Evolutionary conservation across 2,797 vertebrate species (phyloP), one percentile per base, ranked within the genome.

Genomic region (Tadarida brasiliensis): DNA sequence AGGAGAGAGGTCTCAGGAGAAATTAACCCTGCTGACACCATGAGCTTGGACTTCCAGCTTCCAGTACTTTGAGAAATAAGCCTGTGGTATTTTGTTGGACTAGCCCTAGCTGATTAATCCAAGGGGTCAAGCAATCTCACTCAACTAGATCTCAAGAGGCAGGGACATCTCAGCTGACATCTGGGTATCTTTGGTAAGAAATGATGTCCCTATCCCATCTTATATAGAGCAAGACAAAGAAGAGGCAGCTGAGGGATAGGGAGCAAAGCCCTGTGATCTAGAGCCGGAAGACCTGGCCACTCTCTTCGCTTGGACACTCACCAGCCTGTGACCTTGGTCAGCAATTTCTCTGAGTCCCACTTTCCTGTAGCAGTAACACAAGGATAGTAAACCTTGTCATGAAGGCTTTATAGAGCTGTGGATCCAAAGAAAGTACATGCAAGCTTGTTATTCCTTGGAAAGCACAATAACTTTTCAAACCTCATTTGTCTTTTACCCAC

Each of bases 351-450:
- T 59, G 68, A 61, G 24, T 14, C 4, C 61, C 44, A 47, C 2
- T 68, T 84, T 83, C 14, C 35, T 89, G 51, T 24, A 22, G 78
- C 35, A 81, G 51, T 5, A 51, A 16, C 15, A 68, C 0, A 12
- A 74, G n/a, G 11, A 12, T 11, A 76, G 70, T 70, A 87, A 83
- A 61, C n/a, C 39, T 59, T 51, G 44, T 39, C n/a, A 16, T 5
- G 28, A 71, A 30, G 51, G 39, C 90, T 81, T 77, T 87, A 68
- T 44, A 26, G 91, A 94, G 63, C 87, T 71, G 73, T 71, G 73
- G 78, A 56, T 44, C 39, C 28, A 24, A 28, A 63, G 47, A 28
- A 49, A 95, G 28, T 26, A 24, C 47, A 39, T 2, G 9, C 74
- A 65, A 67, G 19, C n/a, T 30, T 33, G 44, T 93, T 70, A 80